Evolutionary conservation across 1,140 invertebrate genomes (phyloP).

Genomic region (Drosophila kepulauana): DNA sequence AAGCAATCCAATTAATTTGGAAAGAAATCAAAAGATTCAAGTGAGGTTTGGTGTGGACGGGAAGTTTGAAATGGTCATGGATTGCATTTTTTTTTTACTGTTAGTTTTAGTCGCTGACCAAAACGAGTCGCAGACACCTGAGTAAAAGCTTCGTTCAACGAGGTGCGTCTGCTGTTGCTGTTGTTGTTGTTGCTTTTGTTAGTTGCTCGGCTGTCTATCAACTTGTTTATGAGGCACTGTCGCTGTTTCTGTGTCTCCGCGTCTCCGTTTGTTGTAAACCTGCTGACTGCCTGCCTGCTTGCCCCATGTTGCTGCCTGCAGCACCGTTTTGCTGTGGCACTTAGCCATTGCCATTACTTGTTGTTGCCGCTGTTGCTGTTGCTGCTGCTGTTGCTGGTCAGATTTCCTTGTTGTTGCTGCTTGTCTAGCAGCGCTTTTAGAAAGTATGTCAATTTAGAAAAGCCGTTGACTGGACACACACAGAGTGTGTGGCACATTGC

Average conservation of each 20-base stretch:
- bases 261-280: constrained; percentile 34
- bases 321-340: constrained; percentile 38
- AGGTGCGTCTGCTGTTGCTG: not conserved
- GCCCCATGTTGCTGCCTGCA: constrained; percentile 29
- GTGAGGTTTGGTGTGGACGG: not conserved
- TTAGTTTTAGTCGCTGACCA: constrained; percentile 30
- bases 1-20: not conserved
- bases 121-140: constrained; percentile 22
- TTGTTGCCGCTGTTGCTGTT: constrained; percentile 24
- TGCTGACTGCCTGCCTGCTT: not conserved
- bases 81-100: constrained; percentile 21
- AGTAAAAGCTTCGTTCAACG: constrained; percentile 29
- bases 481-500: constrained; percentile 15
- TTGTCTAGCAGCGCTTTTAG: constrained; percentile 66
- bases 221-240: constrained; percentile 53
- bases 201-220: constrained; percentile 40
- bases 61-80: constrained; percentile 12
- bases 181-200: not conserved
- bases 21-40: not conserved
- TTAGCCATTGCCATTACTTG: constrained; percentile 40
- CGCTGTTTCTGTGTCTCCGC: constrained; percentile 34
- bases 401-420: constrained; percentile 43
- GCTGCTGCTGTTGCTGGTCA: constrained; percentile 18
- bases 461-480: constrained; percentile 72
- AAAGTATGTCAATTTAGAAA: constrained; percentile 83